Conservation (phyloP, 2,888 invertebrate species). For the Ochropleura plecta region DNA sequence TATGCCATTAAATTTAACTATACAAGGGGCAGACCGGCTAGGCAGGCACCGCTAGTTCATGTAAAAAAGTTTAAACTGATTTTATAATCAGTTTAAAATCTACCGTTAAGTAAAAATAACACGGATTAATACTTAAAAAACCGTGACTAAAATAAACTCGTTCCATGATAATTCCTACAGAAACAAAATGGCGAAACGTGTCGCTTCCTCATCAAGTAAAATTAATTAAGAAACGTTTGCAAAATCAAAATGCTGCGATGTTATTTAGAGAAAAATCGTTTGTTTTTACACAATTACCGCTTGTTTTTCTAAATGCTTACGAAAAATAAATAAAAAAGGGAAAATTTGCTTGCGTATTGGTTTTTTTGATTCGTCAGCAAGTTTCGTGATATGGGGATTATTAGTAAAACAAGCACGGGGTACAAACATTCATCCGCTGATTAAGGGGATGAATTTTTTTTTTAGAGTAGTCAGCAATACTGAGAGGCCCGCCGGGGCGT, state of each 20-base stretch:
- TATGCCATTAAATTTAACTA: too few relatives aligned
- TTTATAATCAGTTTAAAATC: too few relatives aligned
- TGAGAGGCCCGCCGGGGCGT: too few relatives aligned
- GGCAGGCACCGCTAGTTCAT: too few relatives aligned
- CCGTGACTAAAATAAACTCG: not conserved
- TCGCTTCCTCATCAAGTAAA: constrained; percentile 43
- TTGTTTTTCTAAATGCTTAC: constrained; percentile 2
- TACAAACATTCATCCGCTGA: too few relatives aligned
- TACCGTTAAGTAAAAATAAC: not conserved
- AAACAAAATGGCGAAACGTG: constrained; percentile 29
- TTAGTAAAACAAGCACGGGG: not conserved
- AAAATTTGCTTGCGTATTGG: not conserved
- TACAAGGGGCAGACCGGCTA: too few relatives aligned
- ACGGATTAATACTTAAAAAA: not conserved
- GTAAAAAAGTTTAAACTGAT: too few relatives aligned
- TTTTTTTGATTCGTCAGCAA: not conserved
- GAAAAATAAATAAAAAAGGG: constrained; percentile 22
- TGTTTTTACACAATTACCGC: constrained; percentile 9
- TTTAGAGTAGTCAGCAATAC: too few relatives aligned
- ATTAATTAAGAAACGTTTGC: constrained; percentile 55
- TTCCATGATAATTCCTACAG: constrained; percentile 10
- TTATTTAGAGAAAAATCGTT: constrained; percentile 10
- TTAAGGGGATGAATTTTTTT: not conserved
- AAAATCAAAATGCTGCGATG: constrained; percentile 34
- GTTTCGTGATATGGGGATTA: not conserved